phyloP scores from a whole-genome alignment of 2,113 vertebrate species.

The Leuciscus idus region DNA sequence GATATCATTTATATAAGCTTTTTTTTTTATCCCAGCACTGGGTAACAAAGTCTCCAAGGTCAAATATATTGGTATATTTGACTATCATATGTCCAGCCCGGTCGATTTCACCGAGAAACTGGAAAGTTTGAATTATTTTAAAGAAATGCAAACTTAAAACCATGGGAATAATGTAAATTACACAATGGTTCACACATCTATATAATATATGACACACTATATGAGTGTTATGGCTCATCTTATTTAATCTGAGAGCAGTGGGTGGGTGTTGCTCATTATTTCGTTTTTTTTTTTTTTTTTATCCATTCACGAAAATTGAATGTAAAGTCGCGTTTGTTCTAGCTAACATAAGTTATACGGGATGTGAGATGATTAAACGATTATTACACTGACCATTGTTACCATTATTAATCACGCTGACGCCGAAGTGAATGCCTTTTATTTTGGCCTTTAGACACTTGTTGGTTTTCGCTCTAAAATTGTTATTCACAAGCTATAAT shows the following conservation, averaged over 20 bases:
- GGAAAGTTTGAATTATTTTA: not conserved
- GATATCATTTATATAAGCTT: not conserved
- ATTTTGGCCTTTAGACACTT: not conserved
- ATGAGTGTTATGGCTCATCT: not conserved
- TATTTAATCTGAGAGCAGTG: not conserved
- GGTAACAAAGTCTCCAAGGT: not conserved
- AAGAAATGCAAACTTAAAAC: not conserved
- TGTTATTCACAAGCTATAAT: not conserved
- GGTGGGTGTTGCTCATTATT: not conserved
- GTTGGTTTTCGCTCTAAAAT: not conserved
- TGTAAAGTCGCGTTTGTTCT: not conserved
- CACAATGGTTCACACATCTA: not conserved
- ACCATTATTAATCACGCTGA: not conserved
- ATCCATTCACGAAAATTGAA: not conserved
- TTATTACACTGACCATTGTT: too few species aligned
- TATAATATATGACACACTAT: too few species aligned
- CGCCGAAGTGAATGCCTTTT: not conserved
- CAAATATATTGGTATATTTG: not conserved
- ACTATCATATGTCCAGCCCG: not conserved
- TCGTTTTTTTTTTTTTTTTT: not conserved
- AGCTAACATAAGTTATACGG: not conserved
- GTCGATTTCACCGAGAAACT: not conserved
- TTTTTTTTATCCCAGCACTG: not conserved
- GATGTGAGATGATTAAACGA: not conserved
- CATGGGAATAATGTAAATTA: not conserved